phyloP scores from a whole-genome alignment of 2,797 vertebrate species.

The Enteromius paludinosus region DNA sequence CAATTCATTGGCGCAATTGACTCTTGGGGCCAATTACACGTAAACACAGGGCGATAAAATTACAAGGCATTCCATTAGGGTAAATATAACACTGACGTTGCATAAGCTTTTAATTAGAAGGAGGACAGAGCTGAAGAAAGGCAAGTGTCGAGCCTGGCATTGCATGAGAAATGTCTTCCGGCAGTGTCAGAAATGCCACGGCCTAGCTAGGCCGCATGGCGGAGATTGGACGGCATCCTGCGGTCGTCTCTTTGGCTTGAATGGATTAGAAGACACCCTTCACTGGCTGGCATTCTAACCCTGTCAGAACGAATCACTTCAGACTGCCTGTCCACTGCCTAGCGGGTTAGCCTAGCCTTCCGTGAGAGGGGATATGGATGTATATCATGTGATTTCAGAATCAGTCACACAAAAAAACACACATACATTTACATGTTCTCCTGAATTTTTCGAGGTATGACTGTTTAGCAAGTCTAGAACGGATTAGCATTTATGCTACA shows the following conservation, averaged over 20 bases:
- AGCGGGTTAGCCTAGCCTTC: constrained; percentile 63
- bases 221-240: constrained; percentile 59
- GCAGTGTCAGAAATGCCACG: constrained; percentile 4
- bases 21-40: constrained; percentile 50
- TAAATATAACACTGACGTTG: constrained; percentile 18
- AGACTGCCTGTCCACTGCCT: constrained; percentile 58
- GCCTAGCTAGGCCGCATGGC: constrained; percentile 8
- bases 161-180: constrained; percentile 11
- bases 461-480: background rate
- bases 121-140: background rate
- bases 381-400: constrained; percentile 51
- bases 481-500: background rate
- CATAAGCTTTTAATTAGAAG: constrained; percentile 35
- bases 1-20: constrained; percentile 26
- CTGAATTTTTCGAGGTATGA: background rate
- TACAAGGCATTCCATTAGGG: constrained; percentile 26
- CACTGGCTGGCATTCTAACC: constrained; percentile 63
- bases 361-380: constrained; percentile 56
- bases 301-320: constrained; percentile 72
- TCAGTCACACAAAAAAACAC: background rate
- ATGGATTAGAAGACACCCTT: constrained; percentile 64
- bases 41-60: constrained; percentile 34
- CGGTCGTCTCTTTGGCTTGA: constrained; percentile 60
- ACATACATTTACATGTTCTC: constrained; percentile 9
- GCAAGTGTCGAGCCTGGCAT: constrained; percentile 7